These are phyloP conservation scores for Pelosia muscerda DNA, from an alignment of 2,888 invertebrate species.

Conservation along the genomic window DNA sequence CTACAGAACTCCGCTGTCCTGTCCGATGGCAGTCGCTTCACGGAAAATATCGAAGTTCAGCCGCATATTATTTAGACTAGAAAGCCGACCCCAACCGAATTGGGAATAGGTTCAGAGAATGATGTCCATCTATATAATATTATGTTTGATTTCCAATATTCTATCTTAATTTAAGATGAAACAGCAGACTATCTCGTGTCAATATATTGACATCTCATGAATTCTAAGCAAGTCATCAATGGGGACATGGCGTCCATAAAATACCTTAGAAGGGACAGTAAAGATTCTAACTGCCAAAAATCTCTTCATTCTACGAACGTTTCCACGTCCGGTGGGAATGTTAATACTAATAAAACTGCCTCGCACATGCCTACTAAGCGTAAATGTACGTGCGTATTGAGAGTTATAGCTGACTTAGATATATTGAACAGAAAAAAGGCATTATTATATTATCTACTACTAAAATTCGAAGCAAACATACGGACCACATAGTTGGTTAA, in stretches of 20 bases:
- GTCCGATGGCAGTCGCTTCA: too few relatives aligned
- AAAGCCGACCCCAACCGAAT: too few relatives aligned
- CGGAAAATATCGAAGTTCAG: too few relatives aligned
- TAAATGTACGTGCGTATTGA: neutral
- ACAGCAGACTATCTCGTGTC: neutral
- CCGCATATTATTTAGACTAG: too few relatives aligned
- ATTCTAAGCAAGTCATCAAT: conserved; percentile 13
- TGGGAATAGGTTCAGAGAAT: too few relatives aligned
- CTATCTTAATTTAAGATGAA: too few relatives aligned
- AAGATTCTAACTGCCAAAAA: conserved; percentile 14
- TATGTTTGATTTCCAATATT: too few relatives aligned
- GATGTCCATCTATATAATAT: too few relatives aligned
- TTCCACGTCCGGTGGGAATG: conserved; percentile 6
- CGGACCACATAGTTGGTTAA: too few relatives aligned
- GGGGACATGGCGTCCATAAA: conserved; percentile 5
- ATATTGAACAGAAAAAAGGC: neutral
- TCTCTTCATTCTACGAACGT: conserved; percentile 13
- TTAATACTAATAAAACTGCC: conserved; percentile 16
- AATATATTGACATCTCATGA: conserved; percentile 24
- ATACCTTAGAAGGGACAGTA: neutral
- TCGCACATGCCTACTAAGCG: neutral
- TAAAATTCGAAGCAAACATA: too few relatives aligned
- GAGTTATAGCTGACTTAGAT: neutral
- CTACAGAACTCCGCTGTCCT: too few relatives aligned
- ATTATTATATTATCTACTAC: too few relatives aligned